Conservation (phyloP, 2,797 vertebrate genomes). For the Dromococcyx pavoninus region DNA sequence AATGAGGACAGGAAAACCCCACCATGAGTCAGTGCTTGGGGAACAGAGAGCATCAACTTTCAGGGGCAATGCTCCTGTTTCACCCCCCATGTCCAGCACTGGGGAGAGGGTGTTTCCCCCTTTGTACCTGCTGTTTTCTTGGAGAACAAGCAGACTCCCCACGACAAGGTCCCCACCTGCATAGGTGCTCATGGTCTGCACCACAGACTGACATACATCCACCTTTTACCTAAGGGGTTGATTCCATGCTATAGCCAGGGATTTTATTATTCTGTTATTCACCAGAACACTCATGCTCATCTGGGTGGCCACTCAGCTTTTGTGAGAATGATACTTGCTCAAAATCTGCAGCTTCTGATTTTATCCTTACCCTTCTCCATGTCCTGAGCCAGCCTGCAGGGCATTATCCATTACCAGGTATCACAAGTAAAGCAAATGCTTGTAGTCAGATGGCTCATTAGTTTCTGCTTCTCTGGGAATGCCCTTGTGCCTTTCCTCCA, state of each 20-base stretch:
- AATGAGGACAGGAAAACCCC: background rate
- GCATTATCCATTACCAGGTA: background rate
- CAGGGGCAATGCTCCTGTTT: background rate
- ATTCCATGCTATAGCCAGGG: background rate
- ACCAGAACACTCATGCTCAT: background rate
- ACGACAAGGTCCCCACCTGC: accelerated
- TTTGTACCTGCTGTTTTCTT: background rate
- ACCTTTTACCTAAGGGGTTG: background rate
- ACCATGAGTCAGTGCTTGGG: background rate
- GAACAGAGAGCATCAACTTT: background rate
- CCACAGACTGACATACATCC: background rate
- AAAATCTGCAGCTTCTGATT: background rate
- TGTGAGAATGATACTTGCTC: background rate
- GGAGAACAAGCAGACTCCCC: background rate
- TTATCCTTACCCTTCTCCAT: background rate
- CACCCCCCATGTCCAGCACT: background rate
- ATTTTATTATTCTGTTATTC: background rate
- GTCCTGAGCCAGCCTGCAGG: background rate
- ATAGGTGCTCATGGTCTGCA: background rate
- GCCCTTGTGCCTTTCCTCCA: background rate
- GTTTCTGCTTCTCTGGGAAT: background rate
- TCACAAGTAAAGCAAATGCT: constrained; percentile 11
- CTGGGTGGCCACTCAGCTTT: background rate
- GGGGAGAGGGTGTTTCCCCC: background rate
- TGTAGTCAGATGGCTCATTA: constrained; percentile 7